Evolutionary conservation across 2,113 vertebrate species (phyloP).

Genomic region (Zootoca vivipara): DNA sequence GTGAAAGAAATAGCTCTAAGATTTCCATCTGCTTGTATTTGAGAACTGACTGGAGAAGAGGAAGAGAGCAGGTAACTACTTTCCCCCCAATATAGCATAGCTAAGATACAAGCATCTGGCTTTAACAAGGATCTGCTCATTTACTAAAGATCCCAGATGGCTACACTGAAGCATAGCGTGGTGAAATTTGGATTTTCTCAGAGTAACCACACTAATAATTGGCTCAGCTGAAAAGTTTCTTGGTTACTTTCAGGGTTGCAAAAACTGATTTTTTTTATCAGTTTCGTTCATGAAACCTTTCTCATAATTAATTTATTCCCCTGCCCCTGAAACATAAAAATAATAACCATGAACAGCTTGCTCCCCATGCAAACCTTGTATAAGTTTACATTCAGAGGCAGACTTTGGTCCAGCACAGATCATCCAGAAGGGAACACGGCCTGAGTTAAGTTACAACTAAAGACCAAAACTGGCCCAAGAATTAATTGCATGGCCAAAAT

Average conservation of each 20-base stretch:
- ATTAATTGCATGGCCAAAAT: not conserved
- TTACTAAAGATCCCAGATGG: slow-evolving; percentile 8
- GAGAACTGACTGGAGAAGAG: not conserved
- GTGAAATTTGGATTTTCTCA: slow-evolving; percentile 12
- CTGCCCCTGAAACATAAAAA: not conserved
- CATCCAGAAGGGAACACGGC: not conserved
- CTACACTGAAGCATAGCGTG: not conserved
- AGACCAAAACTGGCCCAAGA: not conserved
- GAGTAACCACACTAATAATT: not conserved
- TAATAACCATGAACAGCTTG: not conserved
- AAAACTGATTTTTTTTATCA: not conserved
- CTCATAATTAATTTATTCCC: not conserved
- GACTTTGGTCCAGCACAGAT: not conserved
- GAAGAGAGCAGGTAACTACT: slow-evolving; percentile 6
- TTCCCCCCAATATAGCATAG: not conserved
- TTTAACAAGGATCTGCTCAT: slow-evolving; percentile 15
- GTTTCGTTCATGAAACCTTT: not conserved
- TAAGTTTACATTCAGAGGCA: not conserved
- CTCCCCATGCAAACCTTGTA: not conserved
- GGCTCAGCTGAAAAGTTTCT: not conserved
- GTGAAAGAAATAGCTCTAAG: slow-evolving; percentile 1
- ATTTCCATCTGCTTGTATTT: slow-evolving; percentile 1
- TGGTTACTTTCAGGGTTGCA: not conserved
- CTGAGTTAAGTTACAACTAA: not conserved
- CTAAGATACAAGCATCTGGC: slow-evolving; percentile 3